Conservation (phyloP, 1,140 invertebrate species). For the Radopholus similis region DNA sequence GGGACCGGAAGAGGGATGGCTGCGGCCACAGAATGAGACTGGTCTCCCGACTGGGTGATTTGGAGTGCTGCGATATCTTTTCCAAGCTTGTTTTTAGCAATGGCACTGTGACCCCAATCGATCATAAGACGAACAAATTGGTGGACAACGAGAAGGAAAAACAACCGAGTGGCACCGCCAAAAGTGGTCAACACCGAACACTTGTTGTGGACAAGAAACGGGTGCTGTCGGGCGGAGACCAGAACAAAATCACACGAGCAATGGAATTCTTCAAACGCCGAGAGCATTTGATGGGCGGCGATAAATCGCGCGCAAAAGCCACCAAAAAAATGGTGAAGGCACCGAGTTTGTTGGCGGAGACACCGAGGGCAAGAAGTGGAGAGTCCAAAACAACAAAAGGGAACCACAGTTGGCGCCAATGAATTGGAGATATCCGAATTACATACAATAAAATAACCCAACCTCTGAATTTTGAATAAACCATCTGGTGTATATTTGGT, state of each 20-base stretch:
- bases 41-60: not conserved
- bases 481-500: no score
- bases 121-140: not conserved
- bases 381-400: no score
- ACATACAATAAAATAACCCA: no score
- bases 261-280: not conserved
- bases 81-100: not conserved
- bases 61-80: not conserved
- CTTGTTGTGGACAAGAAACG: not conserved
- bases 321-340: not conserved
- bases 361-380: no score
- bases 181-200: not conserved
- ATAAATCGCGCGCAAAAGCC: not conserved
- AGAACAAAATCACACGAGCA: not conserved
- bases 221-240: not conserved
- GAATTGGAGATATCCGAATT: no score
- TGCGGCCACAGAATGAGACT: not conserved
- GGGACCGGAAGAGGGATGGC: not conserved
- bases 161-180: not conserved
- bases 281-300: not conserved
- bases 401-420: no score
- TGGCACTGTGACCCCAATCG: not conserved
- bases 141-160: not conserved
- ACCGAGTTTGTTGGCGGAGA: no score
- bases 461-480: no score